Conservation (phyloP, 1,140 invertebrate genomes). For the Eupeodes corollae region DNA sequence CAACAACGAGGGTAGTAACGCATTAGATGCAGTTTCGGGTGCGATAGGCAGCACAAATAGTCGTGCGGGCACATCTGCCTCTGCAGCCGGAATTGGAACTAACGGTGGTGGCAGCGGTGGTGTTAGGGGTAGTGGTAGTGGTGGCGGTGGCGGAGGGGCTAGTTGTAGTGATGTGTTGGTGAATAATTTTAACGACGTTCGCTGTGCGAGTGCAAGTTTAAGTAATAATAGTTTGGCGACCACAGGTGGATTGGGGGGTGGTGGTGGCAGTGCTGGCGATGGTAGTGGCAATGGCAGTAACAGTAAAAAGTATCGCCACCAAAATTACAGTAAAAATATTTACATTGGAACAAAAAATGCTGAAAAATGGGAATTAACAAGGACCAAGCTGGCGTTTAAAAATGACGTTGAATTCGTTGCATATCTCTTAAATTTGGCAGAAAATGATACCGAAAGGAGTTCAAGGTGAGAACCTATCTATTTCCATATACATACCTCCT, state of each 20-base stretch:
- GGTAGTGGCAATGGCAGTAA: slow-evolving; percentile 23
- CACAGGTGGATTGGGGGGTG: neutral
- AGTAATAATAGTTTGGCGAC: neutral
- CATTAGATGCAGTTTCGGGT: no score
- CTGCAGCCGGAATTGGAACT: neutral
- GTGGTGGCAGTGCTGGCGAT: slow-evolving; percentile 7
- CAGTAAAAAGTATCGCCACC: slow-evolving; percentile 31
- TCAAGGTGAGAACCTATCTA: slow-evolving; percentile 38
- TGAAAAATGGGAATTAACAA: slow-evolving; percentile 38
- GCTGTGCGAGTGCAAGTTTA: neutral
- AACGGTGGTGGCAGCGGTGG: neutral
- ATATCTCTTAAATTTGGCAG: slow-evolving; percentile 38
- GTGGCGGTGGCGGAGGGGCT: slow-evolving; percentile 7
- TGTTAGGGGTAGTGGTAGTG: neutral
- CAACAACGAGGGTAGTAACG: slow-evolving; percentile 6
- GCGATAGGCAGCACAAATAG: no score
- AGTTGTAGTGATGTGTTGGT: neutral
- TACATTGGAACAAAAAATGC: slow-evolving; percentile 40
- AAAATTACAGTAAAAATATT: slow-evolving; percentile 37
- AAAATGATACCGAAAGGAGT: slow-evolving; percentile 35
- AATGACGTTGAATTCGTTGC: slow-evolving; percentile 40
- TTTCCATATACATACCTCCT: neutral
- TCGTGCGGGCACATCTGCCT: slow-evolving; percentile 11
- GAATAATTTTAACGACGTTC: neutral
- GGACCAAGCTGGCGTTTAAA: slow-evolving; percentile 32